phyloP scores from a whole-genome alignment of 2,797 vertebrate species.

The Clarias platycephalus region DNA sequence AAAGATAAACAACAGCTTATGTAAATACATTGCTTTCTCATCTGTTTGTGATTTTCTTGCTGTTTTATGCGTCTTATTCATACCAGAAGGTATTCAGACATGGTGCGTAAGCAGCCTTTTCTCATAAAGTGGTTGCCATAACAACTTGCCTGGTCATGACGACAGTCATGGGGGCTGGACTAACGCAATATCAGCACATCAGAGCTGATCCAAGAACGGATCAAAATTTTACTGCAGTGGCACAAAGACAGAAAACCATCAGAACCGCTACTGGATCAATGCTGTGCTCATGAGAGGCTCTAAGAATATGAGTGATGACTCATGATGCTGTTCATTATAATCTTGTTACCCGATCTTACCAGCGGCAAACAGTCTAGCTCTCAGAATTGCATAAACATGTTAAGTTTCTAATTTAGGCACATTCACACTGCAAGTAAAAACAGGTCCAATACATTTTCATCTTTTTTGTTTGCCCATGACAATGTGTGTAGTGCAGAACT shows the following conservation, averaged over 20 bases:
- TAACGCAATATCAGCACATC: neutral
- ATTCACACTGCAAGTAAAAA: neutral
- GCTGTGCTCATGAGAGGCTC: neutral
- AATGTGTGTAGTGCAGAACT: too few relatives aligned
- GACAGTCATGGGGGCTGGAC: neutral
- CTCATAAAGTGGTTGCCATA: conserved; percentile 23
- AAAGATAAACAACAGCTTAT: neutral
- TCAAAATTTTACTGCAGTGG: neutral
- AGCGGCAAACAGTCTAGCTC: neutral
- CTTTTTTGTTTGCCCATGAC: neutral
- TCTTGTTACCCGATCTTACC: neutral
- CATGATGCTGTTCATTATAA: neutral
- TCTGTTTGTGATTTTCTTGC: conserved; percentile 35
- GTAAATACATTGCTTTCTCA: conserved; percentile 29
- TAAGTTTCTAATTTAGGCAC: too few relatives aligned
- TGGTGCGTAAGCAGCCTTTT: conserved; percentile 4
- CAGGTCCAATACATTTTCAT: neutral
- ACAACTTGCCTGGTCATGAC: conserved; percentile 14
- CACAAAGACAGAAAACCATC: neutral
- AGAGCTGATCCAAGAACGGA: conserved; percentile 1
- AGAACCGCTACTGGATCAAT: neutral
- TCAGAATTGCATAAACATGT: neutral
- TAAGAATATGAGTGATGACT: neutral
- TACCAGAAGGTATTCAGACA: conserved; percentile 26
- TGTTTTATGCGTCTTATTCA: conserved; percentile 15